These are phyloP conservation scores for Nyctereutes procyonoides DNA, from an alignment of 2,113 vertebrate genomes.

Conservation along the genomic window DNA sequence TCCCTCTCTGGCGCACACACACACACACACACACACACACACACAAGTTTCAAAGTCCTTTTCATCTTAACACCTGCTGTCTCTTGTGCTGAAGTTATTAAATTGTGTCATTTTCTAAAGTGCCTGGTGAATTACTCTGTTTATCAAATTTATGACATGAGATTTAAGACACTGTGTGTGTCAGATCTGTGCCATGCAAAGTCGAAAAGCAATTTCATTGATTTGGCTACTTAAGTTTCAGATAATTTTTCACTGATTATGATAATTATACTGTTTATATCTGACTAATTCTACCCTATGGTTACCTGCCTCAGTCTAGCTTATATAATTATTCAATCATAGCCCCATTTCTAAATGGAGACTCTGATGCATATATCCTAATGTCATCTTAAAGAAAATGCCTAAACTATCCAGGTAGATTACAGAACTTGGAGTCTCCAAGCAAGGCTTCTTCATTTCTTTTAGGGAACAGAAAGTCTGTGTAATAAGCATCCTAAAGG, in stretches of 20 bases:
- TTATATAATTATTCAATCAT: background rate
- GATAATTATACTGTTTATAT: background rate
- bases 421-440: background rate
- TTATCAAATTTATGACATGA: slow-evolving; percentile 18
- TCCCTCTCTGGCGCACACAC: background rate
- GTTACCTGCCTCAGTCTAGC: background rate
- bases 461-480: background rate
- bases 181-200: background rate
- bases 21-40: background rate
- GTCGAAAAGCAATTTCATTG: background rate
- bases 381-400: background rate
- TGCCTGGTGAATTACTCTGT: background rate
- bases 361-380: background rate
- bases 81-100: background rate
- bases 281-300: background rate
- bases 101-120: background rate
- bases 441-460: background rate
- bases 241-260: background rate
- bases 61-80: background rate
- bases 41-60: background rate
- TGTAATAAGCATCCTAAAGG: background rate
- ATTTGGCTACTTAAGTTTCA: background rate
- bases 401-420: background rate
- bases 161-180: background rate
- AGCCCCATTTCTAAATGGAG: background rate